Percentiles rank a stretch among this genome's conserved stretches.
These are phyloP conservation scores for Gymnogyps californianus DNA, from an alignment of 2,113 vertebrate species.

Conservation along the genomic window DNA sequence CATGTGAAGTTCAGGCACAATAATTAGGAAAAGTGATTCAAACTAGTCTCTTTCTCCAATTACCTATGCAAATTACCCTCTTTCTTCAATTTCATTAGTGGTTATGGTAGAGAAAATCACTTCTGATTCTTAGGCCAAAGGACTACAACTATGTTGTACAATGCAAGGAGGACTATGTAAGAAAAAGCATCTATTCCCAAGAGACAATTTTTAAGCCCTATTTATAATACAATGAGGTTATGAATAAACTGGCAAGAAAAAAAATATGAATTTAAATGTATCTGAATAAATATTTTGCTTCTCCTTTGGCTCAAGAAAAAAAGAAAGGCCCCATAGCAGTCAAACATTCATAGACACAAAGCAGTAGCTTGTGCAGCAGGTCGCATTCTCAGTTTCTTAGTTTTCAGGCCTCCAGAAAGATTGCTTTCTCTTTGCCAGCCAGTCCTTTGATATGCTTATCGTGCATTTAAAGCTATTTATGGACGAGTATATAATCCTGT, in stretches of 20 bases:
- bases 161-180: neutral
- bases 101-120: neutral
- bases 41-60: neutral
- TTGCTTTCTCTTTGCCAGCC: neutral
- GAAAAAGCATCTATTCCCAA: neutral
- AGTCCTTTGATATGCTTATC: neutral
- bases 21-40: neutral
- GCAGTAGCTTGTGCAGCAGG: neutral
- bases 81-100: neutral
- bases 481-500: neutral
- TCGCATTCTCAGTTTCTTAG: neutral
- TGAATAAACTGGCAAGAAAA: constrained; percentile 11
- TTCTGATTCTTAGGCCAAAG: neutral
- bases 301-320: neutral
- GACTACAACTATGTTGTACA: neutral
- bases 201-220: neutral
- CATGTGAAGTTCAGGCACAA: neutral
- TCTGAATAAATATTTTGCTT: constrained; percentile 26
- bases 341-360: neutral
- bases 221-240: neutral
- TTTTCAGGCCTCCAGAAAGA: neutral
- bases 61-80: neutral
- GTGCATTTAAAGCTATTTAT: constrained; percentile 31
- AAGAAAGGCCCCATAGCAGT: neutral
- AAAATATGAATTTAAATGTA: neutral